Conservation (phyloP, 2,113 vertebrate species). For the Centropus bengalensis region DNA sequence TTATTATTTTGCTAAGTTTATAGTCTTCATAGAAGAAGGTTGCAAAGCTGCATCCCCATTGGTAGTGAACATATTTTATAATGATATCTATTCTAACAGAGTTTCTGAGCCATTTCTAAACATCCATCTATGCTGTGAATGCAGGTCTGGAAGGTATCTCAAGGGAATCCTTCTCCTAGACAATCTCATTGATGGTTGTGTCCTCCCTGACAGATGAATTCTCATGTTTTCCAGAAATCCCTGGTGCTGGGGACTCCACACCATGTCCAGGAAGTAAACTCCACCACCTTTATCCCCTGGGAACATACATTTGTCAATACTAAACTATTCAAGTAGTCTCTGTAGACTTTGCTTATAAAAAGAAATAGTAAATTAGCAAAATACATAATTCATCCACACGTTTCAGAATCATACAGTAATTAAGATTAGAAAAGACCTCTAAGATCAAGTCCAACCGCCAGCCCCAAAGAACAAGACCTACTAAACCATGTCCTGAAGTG, state of each 20-base stretch:
- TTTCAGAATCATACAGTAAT: not conserved
- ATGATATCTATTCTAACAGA: not conserved
- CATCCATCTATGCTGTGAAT: not conserved
- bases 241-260: not conserved
- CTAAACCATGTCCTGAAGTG: too few species aligned
- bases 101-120: not conserved
- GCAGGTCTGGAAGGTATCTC: not conserved
- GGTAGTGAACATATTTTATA: not conserved
- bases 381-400: not conserved
- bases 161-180: not conserved
- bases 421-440: too few species aligned
- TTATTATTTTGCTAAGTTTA: not conserved
- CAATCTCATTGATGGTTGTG: not conserved
- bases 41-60: not conserved
- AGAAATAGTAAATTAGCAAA: not conserved
- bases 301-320: not conserved
- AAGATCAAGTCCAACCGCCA: too few species aligned
- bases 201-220: not conserved
- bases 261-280: not conserved
- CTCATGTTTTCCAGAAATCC: not conserved
- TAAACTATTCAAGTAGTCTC: not conserved
- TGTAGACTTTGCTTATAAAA: not conserved
- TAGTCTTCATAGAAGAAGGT: not conserved
- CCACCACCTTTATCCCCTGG: not conserved
- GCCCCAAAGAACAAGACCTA: too few species aligned